A percentile compares a stretch with the other conserved stretches of the same genome.
Conservation (phyloP, 2,113 vertebrate species). For the Chaenogobius annularis region DNA sequence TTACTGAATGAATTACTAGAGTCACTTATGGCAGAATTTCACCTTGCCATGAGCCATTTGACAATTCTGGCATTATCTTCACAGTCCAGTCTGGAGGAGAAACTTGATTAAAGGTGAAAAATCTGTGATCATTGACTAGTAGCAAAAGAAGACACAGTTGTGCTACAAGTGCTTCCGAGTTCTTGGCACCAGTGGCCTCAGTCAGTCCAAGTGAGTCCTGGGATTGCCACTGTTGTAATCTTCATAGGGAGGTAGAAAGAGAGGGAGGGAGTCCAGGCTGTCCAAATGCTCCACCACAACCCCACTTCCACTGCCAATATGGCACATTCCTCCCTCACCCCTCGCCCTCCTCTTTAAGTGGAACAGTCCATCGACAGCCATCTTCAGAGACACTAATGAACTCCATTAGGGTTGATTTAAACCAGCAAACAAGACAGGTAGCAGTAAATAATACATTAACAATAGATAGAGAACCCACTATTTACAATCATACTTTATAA, state of each 20-base stretch:
- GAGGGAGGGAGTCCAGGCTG: constrained; percentile 68
- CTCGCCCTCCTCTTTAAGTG: constrained; percentile 57
- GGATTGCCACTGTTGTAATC: constrained; percentile 47
- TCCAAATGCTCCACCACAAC: constrained; percentile 28
- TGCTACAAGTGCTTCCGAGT: constrained; percentile 77
- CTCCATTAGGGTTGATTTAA: constrained; percentile 41
- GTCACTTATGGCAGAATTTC: constrained; percentile 72
- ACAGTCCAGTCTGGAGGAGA: constrained; percentile 62
- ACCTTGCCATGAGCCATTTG: constrained; percentile 49
- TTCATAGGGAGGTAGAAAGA: constrained; percentile 55
- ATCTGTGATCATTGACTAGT: constrained; percentile 47
- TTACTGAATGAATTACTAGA: constrained; percentile 48
- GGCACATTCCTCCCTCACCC: constrained; percentile 64
- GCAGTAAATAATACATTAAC: constrained; percentile 53
- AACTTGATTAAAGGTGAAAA: constrained; percentile 56
- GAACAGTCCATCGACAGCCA: constrained; percentile 71
- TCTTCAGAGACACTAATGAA: constrained; percentile 64
- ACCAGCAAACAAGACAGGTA: constrained; percentile 51
- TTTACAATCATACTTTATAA: constrained; percentile 62
- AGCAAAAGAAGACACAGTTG: constrained; percentile 72
- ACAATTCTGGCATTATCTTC: constrained; percentile 60
- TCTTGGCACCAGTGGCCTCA: constrained; percentile 68
- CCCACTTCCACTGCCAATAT: constrained; percentile 49
- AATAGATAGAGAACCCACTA: constrained; percentile 50
- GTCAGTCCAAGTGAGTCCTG: constrained; percentile 67